Conservation (phyloP, 2,797 vertebrate species). For the Sebastiscus albofasciatus region DNA sequence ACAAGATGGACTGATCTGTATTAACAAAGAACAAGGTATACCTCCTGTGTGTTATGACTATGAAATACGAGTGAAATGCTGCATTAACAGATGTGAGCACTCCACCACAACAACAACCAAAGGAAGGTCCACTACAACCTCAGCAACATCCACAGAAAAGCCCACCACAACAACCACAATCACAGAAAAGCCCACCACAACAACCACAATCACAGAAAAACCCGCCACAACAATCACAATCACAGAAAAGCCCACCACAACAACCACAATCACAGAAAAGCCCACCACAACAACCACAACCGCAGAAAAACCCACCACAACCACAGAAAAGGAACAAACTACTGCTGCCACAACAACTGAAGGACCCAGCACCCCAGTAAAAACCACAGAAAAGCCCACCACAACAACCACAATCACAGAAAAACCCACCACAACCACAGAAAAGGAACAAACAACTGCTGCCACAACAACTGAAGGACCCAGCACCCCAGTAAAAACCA, state of each 20-base stretch:
- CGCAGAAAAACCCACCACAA: neutral
- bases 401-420: neutral
- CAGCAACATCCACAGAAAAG: no score
- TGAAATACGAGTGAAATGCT: slow-evolving; percentile 84
- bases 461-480: no score
- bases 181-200: neutral
- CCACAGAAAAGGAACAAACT: neutral
- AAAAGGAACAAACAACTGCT: neutral
- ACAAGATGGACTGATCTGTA: slow-evolving; percentile 79
- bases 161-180: neutral
- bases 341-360: neutral
- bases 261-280: neutral
- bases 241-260: neutral
- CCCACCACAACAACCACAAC: no score
- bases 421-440: neutral
- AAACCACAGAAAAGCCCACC: neutral
- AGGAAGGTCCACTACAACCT: neutral
- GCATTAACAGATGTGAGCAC: slow-evolving; percentile 20
- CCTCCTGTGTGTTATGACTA: slow-evolving; percentile 80
- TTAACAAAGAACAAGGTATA: slow-evolving; percentile 57
- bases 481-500: no score
- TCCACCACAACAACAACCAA: neutral
- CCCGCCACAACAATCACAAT: neutral
- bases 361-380: neutral
- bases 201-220: neutral